Base-by-base conservation (phyloP, 1,140 invertebrate genomes). In the Drosophila repletoides region DNA sequence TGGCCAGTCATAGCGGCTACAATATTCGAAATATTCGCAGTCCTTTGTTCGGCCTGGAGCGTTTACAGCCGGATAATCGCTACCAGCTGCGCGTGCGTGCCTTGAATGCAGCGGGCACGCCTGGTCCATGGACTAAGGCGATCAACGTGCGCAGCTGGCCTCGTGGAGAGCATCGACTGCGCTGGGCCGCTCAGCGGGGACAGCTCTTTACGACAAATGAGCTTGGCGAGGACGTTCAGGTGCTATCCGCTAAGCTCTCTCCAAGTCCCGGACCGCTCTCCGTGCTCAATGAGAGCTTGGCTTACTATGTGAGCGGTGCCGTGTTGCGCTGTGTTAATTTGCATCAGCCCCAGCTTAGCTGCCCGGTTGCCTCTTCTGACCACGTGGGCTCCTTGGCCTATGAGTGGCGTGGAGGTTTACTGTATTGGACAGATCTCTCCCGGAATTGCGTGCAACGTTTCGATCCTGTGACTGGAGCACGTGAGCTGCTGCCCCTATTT, bases 391-490 rank as follows among this genome's bases (percentile, higher is more conserved):
- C 94, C 67, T 92, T 98, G 12, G 95, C 96, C 0, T 94, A 97
- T 1, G 97, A 98, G 80, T 97, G 96, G 95, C 93, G 98, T 21
- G 96, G 95, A 0, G 94, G 94, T 19, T 95, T 96, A 86, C 88
- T 98, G 0, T 98, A 98, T 83, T 98, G 96, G 96, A 95, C 96
- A 0, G 88, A 89, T 29, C 9, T 84, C 12, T 26, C 21, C 3
- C 46, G 73, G 3, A 60, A 86, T 15, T 76, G 76, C 28, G 72
- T 89, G 2, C 49, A 88, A 12, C 76, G 83, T 5, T 12, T 77
- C 36, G 79, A 83, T 31, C 70, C 66, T 28, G 0, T 53, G 55
- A 40, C 19, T 0, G 83, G 79, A 0, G 92, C n/a, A 0, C 55
- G 70, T 0, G 72, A 76, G 0, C 45, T 89, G 21, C 10, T 89